Evolutionary conservation across 2,797 vertebrate genomes (phyloP).

Genomic region (Forpus xanthops): DNA sequence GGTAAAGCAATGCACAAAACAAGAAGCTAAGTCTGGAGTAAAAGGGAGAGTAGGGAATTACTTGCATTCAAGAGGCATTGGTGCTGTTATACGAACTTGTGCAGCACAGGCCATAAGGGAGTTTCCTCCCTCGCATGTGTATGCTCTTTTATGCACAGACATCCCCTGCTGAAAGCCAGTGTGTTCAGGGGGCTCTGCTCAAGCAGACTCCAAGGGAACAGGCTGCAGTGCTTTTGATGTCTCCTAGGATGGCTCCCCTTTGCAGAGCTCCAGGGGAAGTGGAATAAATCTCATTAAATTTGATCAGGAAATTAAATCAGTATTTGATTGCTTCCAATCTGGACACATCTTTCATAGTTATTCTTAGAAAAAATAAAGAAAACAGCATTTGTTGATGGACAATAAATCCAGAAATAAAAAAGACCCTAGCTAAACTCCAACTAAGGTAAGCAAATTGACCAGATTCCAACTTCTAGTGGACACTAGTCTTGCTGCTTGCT

Average conservation of each 20-base stretch:
- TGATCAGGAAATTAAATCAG: not conserved
- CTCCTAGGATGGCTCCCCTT: not conserved
- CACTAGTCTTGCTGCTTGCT: not conserved
- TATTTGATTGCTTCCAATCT: not conserved
- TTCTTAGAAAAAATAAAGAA: not conserved
- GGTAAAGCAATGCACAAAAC: not conserved
- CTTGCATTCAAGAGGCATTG: too few species aligned
- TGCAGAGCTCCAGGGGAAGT: not conserved
- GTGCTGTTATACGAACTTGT: accelerated
- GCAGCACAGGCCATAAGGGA: not conserved
- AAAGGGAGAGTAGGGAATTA: not conserved
- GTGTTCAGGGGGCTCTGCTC: not conserved
- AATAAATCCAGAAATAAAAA: not conserved
- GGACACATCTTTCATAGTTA: not conserved
- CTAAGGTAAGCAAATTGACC: not conserved
- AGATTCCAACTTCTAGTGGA: not conserved
- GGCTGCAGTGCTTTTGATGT: too few species aligned
- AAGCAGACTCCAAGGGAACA: not conserved
- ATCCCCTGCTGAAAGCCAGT: not conserved
- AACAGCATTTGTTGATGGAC: not conserved
- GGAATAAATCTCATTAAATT: conserved; percentile 36
- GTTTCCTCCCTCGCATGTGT: accelerated
- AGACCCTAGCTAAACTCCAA: not conserved
- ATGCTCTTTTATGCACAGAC: not conserved
- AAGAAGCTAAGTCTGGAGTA: not conserved